Conservation (phyloP, 2,113 vertebrate genomes). For the Anolis sagrei region DNA sequence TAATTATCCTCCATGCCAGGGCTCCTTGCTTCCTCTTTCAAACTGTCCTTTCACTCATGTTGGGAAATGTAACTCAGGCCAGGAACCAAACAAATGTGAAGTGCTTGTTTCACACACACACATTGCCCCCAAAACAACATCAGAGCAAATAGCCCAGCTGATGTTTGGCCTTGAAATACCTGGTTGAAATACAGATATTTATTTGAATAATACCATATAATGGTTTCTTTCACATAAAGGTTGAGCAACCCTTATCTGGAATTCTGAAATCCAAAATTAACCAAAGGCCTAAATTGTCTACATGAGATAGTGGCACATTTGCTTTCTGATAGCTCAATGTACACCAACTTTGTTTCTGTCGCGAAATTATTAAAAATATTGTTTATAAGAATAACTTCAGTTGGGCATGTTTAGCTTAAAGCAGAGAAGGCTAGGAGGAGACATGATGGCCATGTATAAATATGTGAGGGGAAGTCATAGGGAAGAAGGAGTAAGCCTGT, state of each 20-base stretch:
- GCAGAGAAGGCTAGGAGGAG: no score
- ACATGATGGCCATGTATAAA: no score
- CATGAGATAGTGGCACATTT: no score
- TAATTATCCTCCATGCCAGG: rapidly evolving
- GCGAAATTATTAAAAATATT: no score
- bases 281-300: no score
- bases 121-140: neutral
- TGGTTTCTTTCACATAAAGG: neutral
- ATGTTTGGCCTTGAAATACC: neutral
- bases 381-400: no score
- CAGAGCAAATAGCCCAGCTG: neutral
- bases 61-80: neutral
- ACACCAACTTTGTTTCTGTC: no score
- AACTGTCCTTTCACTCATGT: neutral
- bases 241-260: no score
- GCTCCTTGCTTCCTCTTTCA: neutral
- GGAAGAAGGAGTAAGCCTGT: no score
- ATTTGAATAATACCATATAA: neutral
- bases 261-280: no score
- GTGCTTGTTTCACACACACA: neutral
- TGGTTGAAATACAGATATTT: neutral
- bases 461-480: no score
- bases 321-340: neutral
- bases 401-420: no score
- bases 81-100: neutral